phyloP scores from a whole-genome alignment of 2,888 invertebrate species.

The Nemoura dubitans region DNA sequence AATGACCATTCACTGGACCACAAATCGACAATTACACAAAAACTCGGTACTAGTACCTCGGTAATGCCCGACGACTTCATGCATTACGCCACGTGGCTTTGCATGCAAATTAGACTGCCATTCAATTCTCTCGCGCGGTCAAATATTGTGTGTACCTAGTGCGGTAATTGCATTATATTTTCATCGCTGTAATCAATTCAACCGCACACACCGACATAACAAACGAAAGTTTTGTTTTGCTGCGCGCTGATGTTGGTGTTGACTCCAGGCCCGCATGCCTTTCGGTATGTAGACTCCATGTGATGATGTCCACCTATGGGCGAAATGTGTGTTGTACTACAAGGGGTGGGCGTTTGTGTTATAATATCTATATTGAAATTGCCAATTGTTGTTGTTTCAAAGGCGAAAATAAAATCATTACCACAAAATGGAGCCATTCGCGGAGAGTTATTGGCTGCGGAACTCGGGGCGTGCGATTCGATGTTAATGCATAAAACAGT shows the following conservation, averaged over 20 bases:
- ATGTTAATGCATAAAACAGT: background rate
- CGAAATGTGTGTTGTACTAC: background rate
- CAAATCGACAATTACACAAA: too few relatives aligned
- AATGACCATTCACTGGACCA: too few relatives aligned
- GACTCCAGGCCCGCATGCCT: too few relatives aligned
- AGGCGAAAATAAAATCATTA: constrained; percentile 7
- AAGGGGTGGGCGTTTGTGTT: background rate
- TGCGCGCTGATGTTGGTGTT: background rate
- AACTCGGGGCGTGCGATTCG: background rate
- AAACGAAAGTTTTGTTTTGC: constrained; percentile 7
- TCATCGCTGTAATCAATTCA: background rate
- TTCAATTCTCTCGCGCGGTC: background rate
- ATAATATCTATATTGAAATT: background rate
- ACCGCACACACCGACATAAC: background rate
- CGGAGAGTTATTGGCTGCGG: background rate
- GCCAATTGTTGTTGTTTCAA: background rate
- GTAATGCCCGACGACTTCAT: background rate
- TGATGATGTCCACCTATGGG: too few relatives aligned
- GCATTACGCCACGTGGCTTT: background rate
- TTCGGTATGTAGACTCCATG: too few relatives aligned
- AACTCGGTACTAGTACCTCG: too few relatives aligned
- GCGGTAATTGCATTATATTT: background rate
- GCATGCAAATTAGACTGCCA: background rate
- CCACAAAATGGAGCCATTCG: background rate
- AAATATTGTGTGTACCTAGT: background rate